A percentile compares a stretch with the other conserved stretches of the same genome.
Evolutionary conservation across 2,797 vertebrate species (phyloP).

Genomic region (Balearica regulorum): DNA sequence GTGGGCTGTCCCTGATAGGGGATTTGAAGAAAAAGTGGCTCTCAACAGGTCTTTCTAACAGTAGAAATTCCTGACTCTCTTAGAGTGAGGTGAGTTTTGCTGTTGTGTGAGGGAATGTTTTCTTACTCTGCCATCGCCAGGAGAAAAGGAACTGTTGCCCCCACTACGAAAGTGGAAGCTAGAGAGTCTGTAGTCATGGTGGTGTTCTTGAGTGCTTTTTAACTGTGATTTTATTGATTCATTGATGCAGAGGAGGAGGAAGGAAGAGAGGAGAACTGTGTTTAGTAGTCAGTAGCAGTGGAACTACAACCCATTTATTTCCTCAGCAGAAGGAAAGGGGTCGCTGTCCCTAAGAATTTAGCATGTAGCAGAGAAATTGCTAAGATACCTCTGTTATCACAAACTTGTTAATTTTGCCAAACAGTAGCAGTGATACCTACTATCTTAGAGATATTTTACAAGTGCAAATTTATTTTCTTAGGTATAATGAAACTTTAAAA

Average conservation of each 20-base stretch:
- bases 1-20: background rate
- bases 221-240: background rate
- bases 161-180: rapidly evolving
- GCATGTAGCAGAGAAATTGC: background rate
- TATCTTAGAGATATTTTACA: background rate
- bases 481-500: background rate
- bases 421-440: background rate
- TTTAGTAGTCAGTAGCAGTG: background rate
- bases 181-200: background rate
- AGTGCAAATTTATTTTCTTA: background rate
- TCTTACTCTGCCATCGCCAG: background rate
- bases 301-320: background rate
- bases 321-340: background rate
- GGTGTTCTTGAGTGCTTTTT: background rate
- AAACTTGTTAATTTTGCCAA: background rate
- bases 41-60: too few relatives aligned
- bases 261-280: background rate
- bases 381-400: background rate
- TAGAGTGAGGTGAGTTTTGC: background rate
- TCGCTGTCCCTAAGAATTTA: background rate
- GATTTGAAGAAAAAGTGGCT: background rate
- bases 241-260: background rate
- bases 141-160: background rate
- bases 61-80: background rate
- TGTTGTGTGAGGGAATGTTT: background rate